Evolutionary conservation across 2,888 invertebrate species (phyloP).

Genomic region (Platycheirus albimanus): DNA sequence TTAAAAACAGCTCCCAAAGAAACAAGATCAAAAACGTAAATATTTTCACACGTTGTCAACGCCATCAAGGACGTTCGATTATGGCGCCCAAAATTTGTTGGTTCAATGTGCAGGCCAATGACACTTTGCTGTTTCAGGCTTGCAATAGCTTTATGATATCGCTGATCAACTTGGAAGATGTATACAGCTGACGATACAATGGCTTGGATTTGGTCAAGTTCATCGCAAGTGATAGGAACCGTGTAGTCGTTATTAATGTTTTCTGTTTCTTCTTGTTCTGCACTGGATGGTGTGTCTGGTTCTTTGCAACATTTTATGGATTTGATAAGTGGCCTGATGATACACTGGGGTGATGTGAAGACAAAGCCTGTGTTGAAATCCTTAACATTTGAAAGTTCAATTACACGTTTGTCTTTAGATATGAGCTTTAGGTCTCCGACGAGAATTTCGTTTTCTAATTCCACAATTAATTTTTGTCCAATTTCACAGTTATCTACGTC

Average conservation of each 20-base stretch:
- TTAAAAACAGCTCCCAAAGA: constrained; percentile 76
- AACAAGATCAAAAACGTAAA: constrained; percentile 78
- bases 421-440: constrained; percentile 75
- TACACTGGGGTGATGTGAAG: constrained; percentile 75
- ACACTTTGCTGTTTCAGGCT: constrained; percentile 75
- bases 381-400: constrained; percentile 75
- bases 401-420: constrained; percentile 67
- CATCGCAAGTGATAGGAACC: constrained; percentile 31
- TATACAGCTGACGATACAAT: constrained; percentile 61
- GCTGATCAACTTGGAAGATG: constrained; percentile 77
- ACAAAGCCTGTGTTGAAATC: constrained; percentile 75
- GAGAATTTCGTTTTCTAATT: constrained; percentile 75
- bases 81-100: constrained; percentile 76
- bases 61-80: constrained; percentile 75
- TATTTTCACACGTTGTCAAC: constrained; percentile 74
- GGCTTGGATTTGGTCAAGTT: constrained; percentile 41
- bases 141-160: constrained; percentile 77
- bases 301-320: constrained; percentile 69
- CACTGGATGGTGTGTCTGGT: background rate
- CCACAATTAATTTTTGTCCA: constrained; percentile 75
- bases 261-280: background rate
- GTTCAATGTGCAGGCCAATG: constrained; percentile 76
- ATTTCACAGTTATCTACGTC: constrained; percentile 35
- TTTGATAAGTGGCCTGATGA: constrained; percentile 75
- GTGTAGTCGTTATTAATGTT: background rate